A percentile compares a stretch with the other conserved stretches of the same genome.
phyloP scores from a whole-genome alignment of 2,113 vertebrate species.

The Martes martes region DNA sequence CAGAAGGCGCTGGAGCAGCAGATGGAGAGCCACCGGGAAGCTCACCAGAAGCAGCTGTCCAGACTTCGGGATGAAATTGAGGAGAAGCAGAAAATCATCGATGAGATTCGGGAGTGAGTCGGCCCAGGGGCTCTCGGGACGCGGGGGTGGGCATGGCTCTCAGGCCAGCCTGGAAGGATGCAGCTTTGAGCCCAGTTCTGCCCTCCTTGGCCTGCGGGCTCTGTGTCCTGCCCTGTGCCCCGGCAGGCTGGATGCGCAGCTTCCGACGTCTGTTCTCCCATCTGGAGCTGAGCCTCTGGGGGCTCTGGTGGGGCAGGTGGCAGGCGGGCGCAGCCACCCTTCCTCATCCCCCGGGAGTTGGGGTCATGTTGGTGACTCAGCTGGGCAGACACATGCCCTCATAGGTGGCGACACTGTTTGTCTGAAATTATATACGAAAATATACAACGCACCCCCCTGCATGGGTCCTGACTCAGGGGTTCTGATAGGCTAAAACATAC shows the following conservation, averaged over 20 bases:
- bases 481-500: background rate
- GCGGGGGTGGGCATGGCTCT: background rate
- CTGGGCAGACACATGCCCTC: background rate
- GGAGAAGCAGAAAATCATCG: constrained; percentile 94
- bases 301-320: constrained; percentile 33
- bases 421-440: background rate
- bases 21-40: constrained; percentile 93
- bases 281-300: background rate
- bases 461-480: background rate
- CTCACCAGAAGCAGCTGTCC: constrained; percentile 92
- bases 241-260: background rate
- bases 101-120: constrained; percentile 92
- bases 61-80: constrained; percentile 92
- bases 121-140: accelerated
- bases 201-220: background rate
- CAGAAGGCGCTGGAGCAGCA: constrained; percentile 93
- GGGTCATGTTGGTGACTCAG: background rate
- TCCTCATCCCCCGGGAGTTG: background rate
- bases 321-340: background rate
- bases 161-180: background rate
- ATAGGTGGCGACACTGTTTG: background rate
- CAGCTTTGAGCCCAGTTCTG: background rate
- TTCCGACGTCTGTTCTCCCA: background rate
- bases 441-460: background rate
- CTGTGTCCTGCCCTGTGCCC: background rate